Evolutionary conservation across 1,140 invertebrate genomes (phyloP).

Genomic region (Euglossa dilemma): DNA sequence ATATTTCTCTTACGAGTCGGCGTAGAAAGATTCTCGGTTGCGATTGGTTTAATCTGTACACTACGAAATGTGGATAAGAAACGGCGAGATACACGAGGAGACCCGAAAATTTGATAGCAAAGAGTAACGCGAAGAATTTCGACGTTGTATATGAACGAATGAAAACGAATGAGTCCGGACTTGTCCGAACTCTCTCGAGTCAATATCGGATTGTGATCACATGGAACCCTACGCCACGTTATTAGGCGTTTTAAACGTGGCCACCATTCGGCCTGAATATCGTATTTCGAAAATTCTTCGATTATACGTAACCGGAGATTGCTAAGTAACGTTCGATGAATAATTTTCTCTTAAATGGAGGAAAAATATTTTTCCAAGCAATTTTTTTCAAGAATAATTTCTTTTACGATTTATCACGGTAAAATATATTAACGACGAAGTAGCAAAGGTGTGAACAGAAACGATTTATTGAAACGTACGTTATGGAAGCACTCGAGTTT

Average conservation of each 20-base stretch:
- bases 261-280: background rate
- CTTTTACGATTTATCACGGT: background rate
- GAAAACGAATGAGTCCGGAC: slow-evolving; percentile 59
- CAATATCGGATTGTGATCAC: slow-evolving; percentile 36
- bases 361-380: background rate
- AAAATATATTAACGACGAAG: background rate
- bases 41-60: background rate
- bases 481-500: too few species aligned
- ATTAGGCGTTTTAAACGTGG: background rate
- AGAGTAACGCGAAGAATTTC: slow-evolving; percentile 29
- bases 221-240: slow-evolving; percentile 40
- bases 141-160: slow-evolving; percentile 54
- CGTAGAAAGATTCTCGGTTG: background rate
- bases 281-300: background rate
- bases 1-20: background rate
- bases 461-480: background rate
- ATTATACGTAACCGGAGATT: background rate
- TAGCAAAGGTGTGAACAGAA: background rate
- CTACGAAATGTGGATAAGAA: background rate
- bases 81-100: background rate
- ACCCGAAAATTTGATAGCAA: slow-evolving; percentile 20
- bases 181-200: slow-evolving; percentile 45
- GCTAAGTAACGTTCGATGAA: fast-evolving
- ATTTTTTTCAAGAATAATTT: background rate
- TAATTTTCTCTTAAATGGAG: background rate